Evolutionary conservation across 2,797 vertebrate species (phyloP).

Genomic region (Falco concolor): DNA sequence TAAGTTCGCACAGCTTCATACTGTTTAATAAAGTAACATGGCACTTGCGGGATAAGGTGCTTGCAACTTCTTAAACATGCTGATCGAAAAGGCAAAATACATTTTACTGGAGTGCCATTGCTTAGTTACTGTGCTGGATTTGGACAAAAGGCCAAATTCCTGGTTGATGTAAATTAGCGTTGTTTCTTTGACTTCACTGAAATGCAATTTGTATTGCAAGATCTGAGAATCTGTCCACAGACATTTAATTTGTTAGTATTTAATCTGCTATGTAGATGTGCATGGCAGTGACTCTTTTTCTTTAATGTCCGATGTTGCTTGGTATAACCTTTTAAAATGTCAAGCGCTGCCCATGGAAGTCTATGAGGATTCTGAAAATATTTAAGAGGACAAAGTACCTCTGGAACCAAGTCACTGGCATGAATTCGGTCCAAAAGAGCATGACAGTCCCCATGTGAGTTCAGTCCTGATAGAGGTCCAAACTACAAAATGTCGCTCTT

Average conservation of each 20-base stretch:
- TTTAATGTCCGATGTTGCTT: neutral
- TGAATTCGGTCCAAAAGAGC: neutral
- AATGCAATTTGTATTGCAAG: neutral
- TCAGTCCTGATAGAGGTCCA: neutral
- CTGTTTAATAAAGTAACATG: neutral
- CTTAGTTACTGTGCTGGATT: neutral
- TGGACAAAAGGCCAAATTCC: neutral
- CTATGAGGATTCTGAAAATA: neutral
- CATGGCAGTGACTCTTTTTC: neutral
- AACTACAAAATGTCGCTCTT: neutral
- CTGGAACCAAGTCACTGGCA: neutral
- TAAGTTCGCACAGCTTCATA: neutral
- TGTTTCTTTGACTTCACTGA: neutral
- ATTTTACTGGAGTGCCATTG: neutral
- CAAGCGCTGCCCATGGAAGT: neutral
- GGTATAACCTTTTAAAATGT: slow-evolving; percentile 28
- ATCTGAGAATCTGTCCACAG: neutral
- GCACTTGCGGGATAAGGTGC: neutral
- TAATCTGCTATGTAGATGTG: neutral
- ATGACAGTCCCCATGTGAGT: neutral
- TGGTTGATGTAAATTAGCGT: neutral
- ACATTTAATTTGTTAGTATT: neutral
- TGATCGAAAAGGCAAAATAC: neutral
- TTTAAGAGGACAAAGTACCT: neutral
- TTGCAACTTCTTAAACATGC: neutral